Evolutionary conservation across 2,113 vertebrate genomes (phyloP).

Genomic region (Aepyceros melampus): DNA sequence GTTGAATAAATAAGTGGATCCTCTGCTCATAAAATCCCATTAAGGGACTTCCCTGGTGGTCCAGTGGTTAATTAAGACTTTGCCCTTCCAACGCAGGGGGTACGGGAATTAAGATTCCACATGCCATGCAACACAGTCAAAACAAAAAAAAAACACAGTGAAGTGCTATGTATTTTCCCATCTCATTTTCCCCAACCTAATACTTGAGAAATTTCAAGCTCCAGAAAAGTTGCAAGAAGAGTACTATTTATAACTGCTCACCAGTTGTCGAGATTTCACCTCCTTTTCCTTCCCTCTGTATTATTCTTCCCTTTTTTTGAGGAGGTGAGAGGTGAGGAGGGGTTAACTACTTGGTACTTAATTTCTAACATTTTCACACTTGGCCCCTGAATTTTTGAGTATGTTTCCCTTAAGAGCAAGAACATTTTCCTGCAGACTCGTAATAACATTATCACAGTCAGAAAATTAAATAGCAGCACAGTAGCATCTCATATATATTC

Average conservation of each 20-base stretch:
- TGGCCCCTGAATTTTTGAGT: background rate
- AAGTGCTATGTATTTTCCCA: background rate
- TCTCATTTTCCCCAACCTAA: background rate
- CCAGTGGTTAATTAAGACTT: background rate
- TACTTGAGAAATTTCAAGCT: background rate
- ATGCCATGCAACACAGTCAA: background rate
- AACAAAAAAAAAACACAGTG: background rate
- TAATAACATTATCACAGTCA: background rate
- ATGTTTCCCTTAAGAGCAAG: background rate
- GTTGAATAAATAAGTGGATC: background rate
- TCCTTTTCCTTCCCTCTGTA: background rate
- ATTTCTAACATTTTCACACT: background rate
- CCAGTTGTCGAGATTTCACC: background rate
- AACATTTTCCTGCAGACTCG: background rate
- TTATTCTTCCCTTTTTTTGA: background rate
- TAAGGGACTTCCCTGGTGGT: background rate
- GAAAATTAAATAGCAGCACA: background rate
- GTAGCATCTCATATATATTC: background rate
- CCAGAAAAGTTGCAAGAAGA: background rate
- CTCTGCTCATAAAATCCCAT: background rate
- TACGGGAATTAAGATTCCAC: background rate
- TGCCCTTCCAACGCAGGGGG: background rate
- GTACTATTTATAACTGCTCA: background rate
- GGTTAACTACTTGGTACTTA: background rate
- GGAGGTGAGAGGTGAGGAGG: background rate